A percentile compares a stretch with the other conserved stretches of the same genome.
Conservation (phyloP, 2,797 vertebrate genomes). For the Scyliorhinus canicula region DNA sequence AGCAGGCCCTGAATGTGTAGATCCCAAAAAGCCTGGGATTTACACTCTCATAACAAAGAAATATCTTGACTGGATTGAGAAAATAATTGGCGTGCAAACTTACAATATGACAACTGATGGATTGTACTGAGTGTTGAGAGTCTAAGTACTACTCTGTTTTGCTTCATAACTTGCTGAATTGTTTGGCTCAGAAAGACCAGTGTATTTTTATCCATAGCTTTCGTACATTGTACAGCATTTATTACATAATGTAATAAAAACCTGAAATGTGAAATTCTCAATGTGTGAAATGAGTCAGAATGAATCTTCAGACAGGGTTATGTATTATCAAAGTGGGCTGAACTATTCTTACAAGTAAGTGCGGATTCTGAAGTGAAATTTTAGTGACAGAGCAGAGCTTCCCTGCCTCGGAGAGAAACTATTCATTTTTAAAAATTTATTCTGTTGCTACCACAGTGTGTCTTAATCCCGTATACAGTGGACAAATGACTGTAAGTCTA, state of each 20-base stretch:
- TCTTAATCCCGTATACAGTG: too few species aligned
- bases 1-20: background rate
- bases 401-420: too few species aligned
- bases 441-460: too few species aligned
- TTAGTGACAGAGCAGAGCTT: background rate
- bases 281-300: background rate
- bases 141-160: background rate
- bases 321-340: background rate
- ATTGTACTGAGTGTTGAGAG: background rate
- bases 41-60: constrained; percentile 26
- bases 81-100: background rate
- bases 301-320: background rate
- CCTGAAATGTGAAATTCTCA: background rate
- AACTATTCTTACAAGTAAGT: background rate
- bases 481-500: too few species aligned
- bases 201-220: background rate
- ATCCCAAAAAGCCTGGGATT: constrained; percentile 33
- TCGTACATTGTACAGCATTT: background rate
- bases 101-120: background rate
- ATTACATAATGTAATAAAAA: background rate
- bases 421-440: too few species aligned
- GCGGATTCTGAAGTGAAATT: background rate
- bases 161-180: background rate
- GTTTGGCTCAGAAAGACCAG: background rate
- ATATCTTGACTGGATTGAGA: constrained; percentile 27